Evolutionary conservation across 2,888 invertebrate genomes (phyloP).

Genomic region (Eretmocerus hayati): DNA sequence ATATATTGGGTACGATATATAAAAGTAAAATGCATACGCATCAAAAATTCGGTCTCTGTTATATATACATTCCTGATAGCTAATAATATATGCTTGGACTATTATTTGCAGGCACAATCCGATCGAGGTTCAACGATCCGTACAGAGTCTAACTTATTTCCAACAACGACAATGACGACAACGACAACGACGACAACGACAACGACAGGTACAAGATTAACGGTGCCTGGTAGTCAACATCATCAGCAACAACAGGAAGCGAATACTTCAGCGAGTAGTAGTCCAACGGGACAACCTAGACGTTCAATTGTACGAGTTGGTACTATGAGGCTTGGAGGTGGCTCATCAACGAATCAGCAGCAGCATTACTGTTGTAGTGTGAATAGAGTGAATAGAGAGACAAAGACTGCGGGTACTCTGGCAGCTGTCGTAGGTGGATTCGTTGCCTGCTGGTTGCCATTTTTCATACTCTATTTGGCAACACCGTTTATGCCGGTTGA

Average conservation of each 20-base stretch:
- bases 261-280: conserved; percentile 5
- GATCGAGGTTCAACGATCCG: no score
- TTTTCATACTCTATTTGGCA: conserved; percentile 74
- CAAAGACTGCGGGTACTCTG: conserved; percentile 81
- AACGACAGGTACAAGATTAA: neutral
- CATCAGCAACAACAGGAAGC: conserved; percentile 10
- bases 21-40: no score
- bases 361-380: conserved; percentile 40
- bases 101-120: no score
- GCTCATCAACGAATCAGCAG: conserved; percentile 32
- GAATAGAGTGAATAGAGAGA: conserved; percentile 59
- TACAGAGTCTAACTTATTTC: no score
- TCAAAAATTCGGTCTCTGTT: no score
- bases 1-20: no score
- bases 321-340: conserved; percentile 4
- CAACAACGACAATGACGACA: neutral
- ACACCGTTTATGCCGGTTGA: conserved; percentile 67
- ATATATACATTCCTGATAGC: no score
- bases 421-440: conserved; percentile 84
- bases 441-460: conserved; percentile 82
- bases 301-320: conserved; percentile 3
- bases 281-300: conserved; percentile 2
- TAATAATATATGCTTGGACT: no score
- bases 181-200: neutral
- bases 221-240: conserved; percentile 17